phyloP scores from a whole-genome alignment of 2,797 vertebrate genomes.

The Chelon labrosus region DNA sequence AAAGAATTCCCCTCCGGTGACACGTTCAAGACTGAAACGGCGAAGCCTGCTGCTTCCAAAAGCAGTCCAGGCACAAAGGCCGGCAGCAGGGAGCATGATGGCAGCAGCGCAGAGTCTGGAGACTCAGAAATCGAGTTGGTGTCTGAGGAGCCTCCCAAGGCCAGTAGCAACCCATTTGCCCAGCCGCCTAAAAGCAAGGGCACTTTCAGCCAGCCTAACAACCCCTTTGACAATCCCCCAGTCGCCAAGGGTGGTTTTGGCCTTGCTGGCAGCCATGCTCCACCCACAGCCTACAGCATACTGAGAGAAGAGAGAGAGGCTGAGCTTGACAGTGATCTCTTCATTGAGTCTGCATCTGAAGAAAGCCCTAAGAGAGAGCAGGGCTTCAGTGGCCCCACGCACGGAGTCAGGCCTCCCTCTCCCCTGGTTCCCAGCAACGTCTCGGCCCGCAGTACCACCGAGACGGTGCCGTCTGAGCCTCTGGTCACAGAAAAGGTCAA shows the following conservation, averaged over 20 bases:
- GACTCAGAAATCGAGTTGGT: conserved; percentile 98
- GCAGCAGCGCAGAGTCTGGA: conserved; percentile 94
- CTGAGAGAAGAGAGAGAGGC: conserved; percentile 97
- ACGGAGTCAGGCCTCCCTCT: conserved; percentile 77
- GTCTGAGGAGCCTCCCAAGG: conserved; percentile 90
- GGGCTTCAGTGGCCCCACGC: conserved; percentile 88
- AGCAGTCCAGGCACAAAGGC: conserved; percentile 63
- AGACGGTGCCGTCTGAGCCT: conserved; percentile 65
- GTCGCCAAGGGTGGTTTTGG: conserved; percentile 89
- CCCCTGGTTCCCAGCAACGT: conserved; percentile 73
- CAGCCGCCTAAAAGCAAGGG: conserved; percentile 67
- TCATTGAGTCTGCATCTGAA: conserved; percentile 97
- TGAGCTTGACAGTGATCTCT: conserved; percentile 97
- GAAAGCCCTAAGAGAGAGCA: conserved; percentile 98
- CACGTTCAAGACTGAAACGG: conserved; percentile 87
- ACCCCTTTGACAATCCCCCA: conserved; percentile 75
- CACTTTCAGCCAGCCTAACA: conserved; percentile 68
- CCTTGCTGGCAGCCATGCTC: conserved; percentile 84
- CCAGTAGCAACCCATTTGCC: conserved; percentile 78
- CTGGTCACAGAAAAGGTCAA: conserved; percentile 70
- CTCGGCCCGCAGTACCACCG: conserved; percentile 66
- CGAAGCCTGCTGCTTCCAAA: conserved; percentile 84
- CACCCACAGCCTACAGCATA: conserved; percentile 94
- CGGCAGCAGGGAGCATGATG: conserved; percentile 84
- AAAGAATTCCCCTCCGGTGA: conserved; percentile 89